Evolutionary conservation across 2,113 vertebrate genomes (phyloP).

Genomic region (Chloropsis hardwickii): DNA sequence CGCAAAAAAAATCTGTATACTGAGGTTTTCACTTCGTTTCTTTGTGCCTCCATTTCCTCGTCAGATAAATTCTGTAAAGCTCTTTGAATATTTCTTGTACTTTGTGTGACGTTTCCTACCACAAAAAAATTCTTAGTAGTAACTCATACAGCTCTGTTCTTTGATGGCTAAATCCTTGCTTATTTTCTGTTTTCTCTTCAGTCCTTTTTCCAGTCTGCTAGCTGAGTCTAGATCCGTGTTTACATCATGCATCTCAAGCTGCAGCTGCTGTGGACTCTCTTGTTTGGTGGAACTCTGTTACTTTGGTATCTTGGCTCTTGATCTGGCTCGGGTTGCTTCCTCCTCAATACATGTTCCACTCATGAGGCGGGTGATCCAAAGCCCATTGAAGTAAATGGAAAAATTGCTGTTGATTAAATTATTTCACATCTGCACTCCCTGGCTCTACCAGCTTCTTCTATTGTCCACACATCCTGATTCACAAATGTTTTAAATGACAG

Average conservation of each 20-base stretch:
- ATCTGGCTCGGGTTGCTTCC: slow-evolving; percentile 62
- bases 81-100: background rate
- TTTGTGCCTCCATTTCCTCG: background rate
- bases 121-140: background rate
- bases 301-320: slow-evolving; percentile 66
- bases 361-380: slow-evolving; percentile 59
- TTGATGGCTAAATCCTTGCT: background rate
- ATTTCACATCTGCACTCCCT: slow-evolving; percentile 63
- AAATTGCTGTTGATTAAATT: slow-evolving; percentile 64
- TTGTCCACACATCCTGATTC: slow-evolving; percentile 65
- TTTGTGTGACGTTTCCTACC: background rate
- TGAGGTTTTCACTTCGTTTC: background rate
- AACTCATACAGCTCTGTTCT: background rate
- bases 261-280: slow-evolving; percentile 59
- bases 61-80: background rate
- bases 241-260: slow-evolving; percentile 42
- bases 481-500: slow-evolving; percentile 66
- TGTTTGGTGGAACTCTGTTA: slow-evolving; percentile 56
- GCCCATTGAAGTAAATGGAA: slow-evolving; percentile 67
- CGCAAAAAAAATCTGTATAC: background rate
- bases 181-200: background rate
- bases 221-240: background rate
- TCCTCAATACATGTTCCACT: slow-evolving; percentile 59
- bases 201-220: background rate
- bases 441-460: slow-evolving; percentile 63